These are phyloP conservation scores for Drosophila littoralis DNA, from an alignment of 1,140 invertebrate genomes.

Conservation along the genomic window DNA sequence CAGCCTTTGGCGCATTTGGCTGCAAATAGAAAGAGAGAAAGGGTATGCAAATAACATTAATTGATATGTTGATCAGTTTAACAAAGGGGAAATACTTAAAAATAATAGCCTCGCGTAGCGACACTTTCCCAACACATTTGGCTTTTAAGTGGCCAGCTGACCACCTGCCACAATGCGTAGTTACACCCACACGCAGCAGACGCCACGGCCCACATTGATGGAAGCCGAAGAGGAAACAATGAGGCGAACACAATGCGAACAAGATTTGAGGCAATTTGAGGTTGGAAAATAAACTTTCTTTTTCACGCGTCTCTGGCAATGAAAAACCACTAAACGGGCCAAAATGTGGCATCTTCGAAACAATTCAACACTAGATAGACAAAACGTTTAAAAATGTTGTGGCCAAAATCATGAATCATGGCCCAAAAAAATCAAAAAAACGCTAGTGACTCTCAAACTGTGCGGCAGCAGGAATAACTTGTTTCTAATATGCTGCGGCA, in stretches of 20 bases:
- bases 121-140: slow-evolving; percentile 61
- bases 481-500: slow-evolving; percentile 68
- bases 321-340: slow-evolving; percentile 43
- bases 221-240: slow-evolving; percentile 1
- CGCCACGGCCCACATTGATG: slow-evolving; percentile 55
- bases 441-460: slow-evolving; percentile 65
- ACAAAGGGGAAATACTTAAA: not conserved
- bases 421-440: slow-evolving; percentile 28
- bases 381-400: slow-evolving; percentile 31
- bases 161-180: slow-evolving; percentile 42
- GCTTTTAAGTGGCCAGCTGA: slow-evolving; percentile 27
- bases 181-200: slow-evolving; percentile 53
- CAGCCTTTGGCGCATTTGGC: slow-evolving; percentile 96
- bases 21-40: slow-evolving; percentile 90
- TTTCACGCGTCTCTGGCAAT: slow-evolving; percentile 83
- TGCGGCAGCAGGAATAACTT: slow-evolving; percentile 75
- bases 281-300: slow-evolving; percentile 73
- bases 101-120: slow-evolving; percentile 32
- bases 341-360: slow-evolving; percentile 59
- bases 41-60: slow-evolving; percentile 63
- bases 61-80: slow-evolving; percentile 61
- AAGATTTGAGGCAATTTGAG: slow-evolving; percentile 62
- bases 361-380: slow-evolving; percentile 35
- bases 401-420: slow-evolving; percentile 71
- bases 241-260: slow-evolving; percentile 27